Evolutionary conservation across 1,140 invertebrate species (phyloP).

Genomic region (Drosophila sechellia): DNA sequence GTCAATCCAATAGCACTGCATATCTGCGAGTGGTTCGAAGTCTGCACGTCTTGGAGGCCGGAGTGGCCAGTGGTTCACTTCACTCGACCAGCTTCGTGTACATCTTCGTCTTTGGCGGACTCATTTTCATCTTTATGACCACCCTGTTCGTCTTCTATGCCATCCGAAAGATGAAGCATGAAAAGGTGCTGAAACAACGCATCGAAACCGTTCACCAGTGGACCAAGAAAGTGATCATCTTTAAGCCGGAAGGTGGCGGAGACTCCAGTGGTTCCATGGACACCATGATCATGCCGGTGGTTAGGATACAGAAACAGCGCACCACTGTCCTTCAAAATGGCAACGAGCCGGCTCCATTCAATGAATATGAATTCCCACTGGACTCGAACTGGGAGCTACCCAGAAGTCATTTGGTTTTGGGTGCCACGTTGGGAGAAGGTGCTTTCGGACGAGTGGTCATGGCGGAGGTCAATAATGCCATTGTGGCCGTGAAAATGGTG

Average conservation of each 20-base stretch:
- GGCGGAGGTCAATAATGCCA: conserved; percentile 92
- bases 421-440: conserved; percentile 95
- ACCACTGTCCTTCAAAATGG: conserved; percentile 87
- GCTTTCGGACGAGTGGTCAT: conserved; percentile 97
- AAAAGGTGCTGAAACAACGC: conserved; percentile 89
- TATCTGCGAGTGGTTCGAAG: conserved; percentile 93
- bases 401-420: conserved; percentile 90
- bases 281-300: conserved; percentile 91
- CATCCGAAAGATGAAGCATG: conserved; percentile 86
- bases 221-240: conserved; percentile 95
- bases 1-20: conserved; percentile 91
- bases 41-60: conserved; percentile 32
- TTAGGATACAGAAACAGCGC: conserved; percentile 94
- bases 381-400: conserved; percentile 97
- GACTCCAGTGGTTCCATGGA: conserved; percentile 85
- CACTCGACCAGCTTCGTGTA: conserved; percentile 21
- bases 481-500: conserved; percentile 99
- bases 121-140: conserved; percentile 54
- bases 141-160: conserved; percentile 85
- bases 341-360: conserved; percentile 88
- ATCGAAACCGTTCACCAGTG: conserved; percentile 93
- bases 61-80: conserved; percentile 31
- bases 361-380: conserved; percentile 96
- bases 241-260: conserved; percentile 88
- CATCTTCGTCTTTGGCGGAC: conserved; percentile 22